A percentile compares a stretch with the other conserved stretches of the same genome.
Conservation (phyloP, 2,113 vertebrate genomes). For the Brachypteracias leptosomus region DNA sequence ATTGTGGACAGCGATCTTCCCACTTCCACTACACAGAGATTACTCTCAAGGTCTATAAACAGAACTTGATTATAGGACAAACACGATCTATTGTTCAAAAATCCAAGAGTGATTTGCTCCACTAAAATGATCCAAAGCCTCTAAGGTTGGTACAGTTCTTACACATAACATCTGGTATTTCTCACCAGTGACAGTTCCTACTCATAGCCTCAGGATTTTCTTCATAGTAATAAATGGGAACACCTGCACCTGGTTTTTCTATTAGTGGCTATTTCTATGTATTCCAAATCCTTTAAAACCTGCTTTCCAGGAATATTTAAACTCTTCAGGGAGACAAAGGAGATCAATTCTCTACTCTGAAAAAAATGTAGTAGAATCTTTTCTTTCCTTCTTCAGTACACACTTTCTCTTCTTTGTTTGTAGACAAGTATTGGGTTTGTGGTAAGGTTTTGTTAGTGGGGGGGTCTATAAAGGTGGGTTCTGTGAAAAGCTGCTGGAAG, state of each 20-base stretch:
- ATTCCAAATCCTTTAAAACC: neutral
- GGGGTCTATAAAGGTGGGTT: neutral
- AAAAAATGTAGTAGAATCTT: neutral
- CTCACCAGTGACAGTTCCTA: neutral
- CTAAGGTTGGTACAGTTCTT: neutral
- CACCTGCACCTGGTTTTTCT: neutral
- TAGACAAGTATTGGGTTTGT: neutral
- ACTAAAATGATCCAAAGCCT: neutral
- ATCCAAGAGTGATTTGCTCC: neutral
- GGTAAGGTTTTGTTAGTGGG: neutral
- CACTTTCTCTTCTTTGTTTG: neutral
- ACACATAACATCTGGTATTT: neutral
- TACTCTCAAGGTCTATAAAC: neutral
- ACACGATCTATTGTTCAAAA: neutral
- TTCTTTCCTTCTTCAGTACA: neutral
- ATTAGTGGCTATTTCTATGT: neutral
- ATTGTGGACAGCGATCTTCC: neutral
- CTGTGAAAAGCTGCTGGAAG: neutral
- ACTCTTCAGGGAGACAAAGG: neutral
- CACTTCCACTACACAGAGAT: neutral
- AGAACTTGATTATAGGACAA: neutral
- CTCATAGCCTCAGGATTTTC: neutral
- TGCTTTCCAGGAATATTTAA: neutral
- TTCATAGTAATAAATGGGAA: neutral
- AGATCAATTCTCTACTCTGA: neutral